Base-by-base conservation (phyloP, 2,113 vertebrate genomes). In the Sander vitreus region DNA sequence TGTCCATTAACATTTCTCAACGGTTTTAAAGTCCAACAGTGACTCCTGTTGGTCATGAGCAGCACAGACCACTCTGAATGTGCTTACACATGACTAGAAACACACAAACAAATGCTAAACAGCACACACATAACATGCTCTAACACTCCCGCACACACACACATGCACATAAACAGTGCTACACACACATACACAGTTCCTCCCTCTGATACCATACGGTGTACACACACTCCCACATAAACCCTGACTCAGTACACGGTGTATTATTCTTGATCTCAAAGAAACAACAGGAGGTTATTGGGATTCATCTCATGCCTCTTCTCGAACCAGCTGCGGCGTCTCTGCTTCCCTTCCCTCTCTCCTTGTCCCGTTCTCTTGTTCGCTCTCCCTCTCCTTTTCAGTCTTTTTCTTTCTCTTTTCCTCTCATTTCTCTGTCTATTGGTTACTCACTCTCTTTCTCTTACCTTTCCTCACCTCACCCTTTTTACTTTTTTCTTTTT, bases 241-340 rank as follows among this genome's bases (percentile, higher is more conserved):
- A 68, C 70, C 43, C 69, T 63, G 58, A 59, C 27, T 77, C 60
- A 21, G 70, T 63, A 78, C 80, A 76, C 54, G 71, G 80, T 89
- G 79, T 90, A 85, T 88, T 85, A 58, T 67, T 68, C 68, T 76
- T 72, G 70, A 79, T 93, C 84, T 89, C 25, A 14, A 77, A 30
- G 60, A 83, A 83, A 83, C 81, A 90, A 87, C 86, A 67, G 82
- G 66, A 84, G 78, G 81, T 85, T 83, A 91, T 94, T 91, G 82
- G 85, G 91, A 94, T 94, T 92, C 89, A 79, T 62, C 78, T 91
- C 84, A 79, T 91, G 79, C 62, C 18, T 83, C 85, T 16, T 80
- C 83, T 76, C 75, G 2, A 82, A 85, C 88, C 87, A 86, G 85
- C 88, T 89, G 85, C 76, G 45, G 51, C 80, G 53, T 85, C 86